Evolutionary conservation across 2,797 vertebrate genomes (phyloP).

Genomic region (Margarornis squamiger): DNA sequence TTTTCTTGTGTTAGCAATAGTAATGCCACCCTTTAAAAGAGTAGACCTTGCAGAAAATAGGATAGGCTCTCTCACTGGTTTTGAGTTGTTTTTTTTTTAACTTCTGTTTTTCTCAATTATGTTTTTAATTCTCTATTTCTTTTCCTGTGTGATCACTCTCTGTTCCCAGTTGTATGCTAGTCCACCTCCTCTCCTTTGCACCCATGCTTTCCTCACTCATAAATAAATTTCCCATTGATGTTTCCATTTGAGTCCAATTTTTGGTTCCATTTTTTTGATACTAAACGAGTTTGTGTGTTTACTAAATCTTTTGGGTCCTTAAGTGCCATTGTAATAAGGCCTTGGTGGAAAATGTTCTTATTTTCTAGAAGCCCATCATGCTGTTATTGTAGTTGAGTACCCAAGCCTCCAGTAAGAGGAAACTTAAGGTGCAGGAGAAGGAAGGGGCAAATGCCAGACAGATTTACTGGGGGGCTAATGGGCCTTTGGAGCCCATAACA

Average conservation of each 20-base stretch:
- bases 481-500: conserved; percentile 18
- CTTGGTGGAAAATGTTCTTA: not conserved
- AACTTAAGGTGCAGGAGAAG: not conserved
- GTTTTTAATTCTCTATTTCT: conserved; percentile 26
- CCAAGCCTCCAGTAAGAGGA: not conserved
- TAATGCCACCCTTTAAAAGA: conserved; percentile 13
- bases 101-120: conserved; percentile 10
- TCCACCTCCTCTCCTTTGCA: not conserved
- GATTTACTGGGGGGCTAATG: not conserved
- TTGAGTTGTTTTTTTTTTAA: not conserved
- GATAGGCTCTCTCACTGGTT: not conserved
- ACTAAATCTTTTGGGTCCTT: conserved; percentile 1
- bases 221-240: conserved; percentile 29
- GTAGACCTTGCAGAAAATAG: conserved; percentile 7
- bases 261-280: conserved; percentile 10
- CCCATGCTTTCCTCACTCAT: not conserved
- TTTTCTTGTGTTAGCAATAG: conserved; percentile 7
- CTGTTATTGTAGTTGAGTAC: not conserved
- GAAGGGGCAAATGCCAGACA: not conserved
- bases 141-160: not conserved
- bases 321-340: conserved; percentile 19
- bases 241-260: not conserved
- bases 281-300: conserved; percentile 1
- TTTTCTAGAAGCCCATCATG: not conserved
- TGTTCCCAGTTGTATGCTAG: not conserved